A percentile compares a stretch with the other conserved stretches of the same genome.
These are phyloP conservation scores for Cremastobaeus sp. DNA, from an alignment of 2,888 invertebrate species.

Conservation along the genomic window DNA sequence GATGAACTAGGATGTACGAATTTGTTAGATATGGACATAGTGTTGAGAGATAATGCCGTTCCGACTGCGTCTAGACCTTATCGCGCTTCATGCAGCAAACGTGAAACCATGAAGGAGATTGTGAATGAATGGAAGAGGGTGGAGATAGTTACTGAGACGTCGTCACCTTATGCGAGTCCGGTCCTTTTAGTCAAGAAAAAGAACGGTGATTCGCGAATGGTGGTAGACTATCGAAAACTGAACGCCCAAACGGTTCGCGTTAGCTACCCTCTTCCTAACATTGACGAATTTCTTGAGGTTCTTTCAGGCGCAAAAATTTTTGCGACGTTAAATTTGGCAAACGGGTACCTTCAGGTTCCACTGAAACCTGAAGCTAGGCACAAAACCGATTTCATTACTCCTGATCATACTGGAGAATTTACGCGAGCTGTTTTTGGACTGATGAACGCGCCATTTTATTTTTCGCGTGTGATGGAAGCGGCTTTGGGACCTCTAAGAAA, in stretches of 20 bases:
- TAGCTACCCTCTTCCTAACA: background rate
- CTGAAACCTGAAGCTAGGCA: slow-evolving; percentile 45
- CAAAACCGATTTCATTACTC: slow-evolving; percentile 63
- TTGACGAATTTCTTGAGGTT: background rate
- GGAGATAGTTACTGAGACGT: slow-evolving; percentile 51
- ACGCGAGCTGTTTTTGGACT: slow-evolving; percentile 66
- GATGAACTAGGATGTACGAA: slow-evolving; percentile 42
- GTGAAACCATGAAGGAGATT: background rate
- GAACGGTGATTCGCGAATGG: slow-evolving; percentile 43
- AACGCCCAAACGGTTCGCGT: slow-evolving; percentile 22
- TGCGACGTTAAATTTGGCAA: slow-evolving; percentile 27
- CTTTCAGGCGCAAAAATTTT: slow-evolving; percentile 46
- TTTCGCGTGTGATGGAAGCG: slow-evolving; percentile 61
- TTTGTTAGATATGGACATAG: slow-evolving; percentile 56
- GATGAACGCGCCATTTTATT: slow-evolving; percentile 65
- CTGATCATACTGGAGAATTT: slow-evolving; percentile 64
- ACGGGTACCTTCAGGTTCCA: slow-evolving; percentile 59
- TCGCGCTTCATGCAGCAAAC: background rate
- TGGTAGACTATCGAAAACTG: slow-evolving; percentile 56
- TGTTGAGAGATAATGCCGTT: background rate
- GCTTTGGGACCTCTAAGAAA: slow-evolving; percentile 59
- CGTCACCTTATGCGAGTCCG: slow-evolving; percentile 43
- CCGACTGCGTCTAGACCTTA: slow-evolving; percentile 7
- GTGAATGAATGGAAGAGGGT: background rate
- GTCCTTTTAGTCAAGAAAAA: slow-evolving; percentile 41